Evolutionary conservation across 1,140 invertebrate species (phyloP), one percentile per base, ranked within the genome.

Genomic region (Parapsyche elsis): DNA sequence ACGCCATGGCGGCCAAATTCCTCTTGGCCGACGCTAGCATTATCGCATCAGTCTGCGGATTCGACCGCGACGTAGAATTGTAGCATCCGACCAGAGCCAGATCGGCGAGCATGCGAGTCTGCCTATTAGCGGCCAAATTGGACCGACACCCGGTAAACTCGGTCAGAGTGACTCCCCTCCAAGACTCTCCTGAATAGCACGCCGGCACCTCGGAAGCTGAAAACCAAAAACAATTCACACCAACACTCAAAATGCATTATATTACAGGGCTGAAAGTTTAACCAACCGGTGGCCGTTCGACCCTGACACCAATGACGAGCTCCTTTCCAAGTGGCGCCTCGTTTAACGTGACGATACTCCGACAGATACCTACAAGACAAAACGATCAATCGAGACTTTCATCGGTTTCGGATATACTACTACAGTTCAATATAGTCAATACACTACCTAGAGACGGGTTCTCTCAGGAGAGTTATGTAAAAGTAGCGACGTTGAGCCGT

Each of bases 91-190:
- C 94, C 61, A 98, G 90, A 76, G 95, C 95, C 80, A 99, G 89
- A 90, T 99, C 96, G 45, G 98, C 96, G 80, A 99, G 87, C 98
- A 99, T 99, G 84, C 98, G 90, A 0, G 98, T 99, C 89, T 99
- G 98, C 78, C 98, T 91, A 89, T 99, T 99, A 84, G 93, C 93
- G 12, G 97, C 98, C 84, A 99, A 89, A 92, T 99, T 99, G 85
- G 94, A 93, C 9, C 93, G 92, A 87, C 98, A 99, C 23, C 90
- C 89, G 84, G 97, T 93, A 88, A 99, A 99, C 87, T 98, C 92
- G 80, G 95, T 92, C 5, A 98, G 87, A 38, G 90, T 88, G 0
- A 93, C 92, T 45, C 91, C 91, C 9, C 91, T 88, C 92, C 92
- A 93, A 59, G 91, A 90, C 73, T 92, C 91, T 49, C 90, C 88